Conservation (phyloP, 2,113 vertebrate genomes). For the Mirounga angustirostris region DNA sequence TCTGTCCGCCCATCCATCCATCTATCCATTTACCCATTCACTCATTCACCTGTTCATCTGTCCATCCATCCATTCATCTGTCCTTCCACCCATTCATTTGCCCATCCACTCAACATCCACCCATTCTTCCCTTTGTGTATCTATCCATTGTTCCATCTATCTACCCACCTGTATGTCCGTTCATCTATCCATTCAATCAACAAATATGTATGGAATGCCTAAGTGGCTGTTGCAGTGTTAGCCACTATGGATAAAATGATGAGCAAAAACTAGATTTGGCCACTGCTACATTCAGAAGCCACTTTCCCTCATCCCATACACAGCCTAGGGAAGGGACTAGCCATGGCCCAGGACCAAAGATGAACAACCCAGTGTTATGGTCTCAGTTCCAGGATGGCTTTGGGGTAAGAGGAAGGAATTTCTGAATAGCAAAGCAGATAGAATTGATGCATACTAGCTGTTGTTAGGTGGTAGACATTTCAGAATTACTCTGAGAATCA, state of each 20-base stretch:
- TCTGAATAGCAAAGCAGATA: background rate
- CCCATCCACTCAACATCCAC: too few relatives aligned
- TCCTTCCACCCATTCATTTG: background rate
- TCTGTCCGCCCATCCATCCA: background rate
- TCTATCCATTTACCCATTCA: background rate
- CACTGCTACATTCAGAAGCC: background rate
- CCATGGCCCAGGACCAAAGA: background rate
- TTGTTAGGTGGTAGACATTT: background rate
- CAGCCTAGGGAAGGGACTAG: background rate
- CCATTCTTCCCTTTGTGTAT: background rate
- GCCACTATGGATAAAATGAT: background rate
- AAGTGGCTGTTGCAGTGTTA: background rate
- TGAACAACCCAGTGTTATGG: background rate
- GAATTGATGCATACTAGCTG: background rate
- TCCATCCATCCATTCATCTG: background rate
- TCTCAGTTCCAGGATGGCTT: background rate
- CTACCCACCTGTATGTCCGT: background rate
- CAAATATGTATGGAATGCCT: background rate
- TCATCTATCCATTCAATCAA: background rate
- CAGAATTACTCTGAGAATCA: background rate
- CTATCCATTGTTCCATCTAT: background rate
- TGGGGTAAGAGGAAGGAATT: background rate
- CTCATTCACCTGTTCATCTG: background rate
- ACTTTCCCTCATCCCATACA: too few relatives aligned
- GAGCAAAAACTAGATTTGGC: background rate